These are phyloP conservation scores for Macropus fuliginosus DNA, from an alignment of 2,797 vertebrate species.

Conservation along the genomic window DNA sequence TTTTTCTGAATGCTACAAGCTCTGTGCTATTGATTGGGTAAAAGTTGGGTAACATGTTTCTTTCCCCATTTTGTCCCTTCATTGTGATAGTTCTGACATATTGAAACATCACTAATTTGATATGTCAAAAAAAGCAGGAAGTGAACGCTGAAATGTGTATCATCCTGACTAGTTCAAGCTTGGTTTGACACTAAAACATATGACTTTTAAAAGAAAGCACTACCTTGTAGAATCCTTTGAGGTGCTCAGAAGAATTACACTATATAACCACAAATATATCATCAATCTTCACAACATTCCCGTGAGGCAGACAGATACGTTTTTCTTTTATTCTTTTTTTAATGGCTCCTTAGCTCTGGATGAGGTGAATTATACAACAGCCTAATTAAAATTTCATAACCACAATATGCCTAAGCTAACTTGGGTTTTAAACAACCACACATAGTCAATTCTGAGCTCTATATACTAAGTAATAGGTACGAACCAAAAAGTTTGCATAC, in stretches of 20 bases:
- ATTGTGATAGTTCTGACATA: conserved; percentile 32
- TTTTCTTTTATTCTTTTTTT: background rate
- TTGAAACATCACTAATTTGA: conserved; percentile 54
- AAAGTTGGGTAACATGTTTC: conserved; percentile 48
- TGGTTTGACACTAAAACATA: conserved; percentile 57
- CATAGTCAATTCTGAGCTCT: conserved; percentile 5
- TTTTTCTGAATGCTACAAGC: conserved; percentile 31
- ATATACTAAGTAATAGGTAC: background rate
- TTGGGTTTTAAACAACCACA: background rate
- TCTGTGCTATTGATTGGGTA: background rate
- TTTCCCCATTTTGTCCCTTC: conserved; percentile 8
- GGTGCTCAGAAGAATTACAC: background rate
- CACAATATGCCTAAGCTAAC: background rate
- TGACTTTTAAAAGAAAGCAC: conserved; percentile 24
- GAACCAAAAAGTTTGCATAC: background rate
- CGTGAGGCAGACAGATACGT: background rate
- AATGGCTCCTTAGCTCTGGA: conserved; percentile 2
- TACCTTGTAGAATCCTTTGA: conserved; percentile 28
- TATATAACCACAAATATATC: background rate
- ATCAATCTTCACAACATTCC: background rate
- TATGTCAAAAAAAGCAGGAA: conserved; percentile 64
- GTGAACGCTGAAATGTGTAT: conserved; percentile 61
- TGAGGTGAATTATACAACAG: background rate
- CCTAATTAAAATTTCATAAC: conserved; percentile 30
- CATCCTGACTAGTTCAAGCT: conserved; percentile 40